phyloP scores from a whole-genome alignment of 2,797 vertebrate genomes.

The Eulemur coronatus region DNA sequence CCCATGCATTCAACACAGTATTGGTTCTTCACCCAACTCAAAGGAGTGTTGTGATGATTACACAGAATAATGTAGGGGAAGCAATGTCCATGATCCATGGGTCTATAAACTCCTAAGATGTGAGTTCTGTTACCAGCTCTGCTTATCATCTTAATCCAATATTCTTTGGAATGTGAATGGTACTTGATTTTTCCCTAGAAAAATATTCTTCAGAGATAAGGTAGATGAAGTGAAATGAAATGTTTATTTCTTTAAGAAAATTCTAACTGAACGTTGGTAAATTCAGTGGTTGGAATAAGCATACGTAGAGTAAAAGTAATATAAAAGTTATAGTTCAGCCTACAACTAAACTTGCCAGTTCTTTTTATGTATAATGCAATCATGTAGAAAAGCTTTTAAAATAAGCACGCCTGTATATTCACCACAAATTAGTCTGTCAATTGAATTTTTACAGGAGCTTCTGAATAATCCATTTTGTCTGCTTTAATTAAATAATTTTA shows the following conservation, averaged over 20 bases:
- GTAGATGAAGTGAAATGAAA: not conserved
- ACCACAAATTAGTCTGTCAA: conserved; percentile 45
- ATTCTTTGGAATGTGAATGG: not conserved
- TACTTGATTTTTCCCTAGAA: not conserved
- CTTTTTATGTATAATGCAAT: conserved; percentile 36
- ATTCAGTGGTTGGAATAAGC: not conserved
- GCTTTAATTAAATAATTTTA: conserved; percentile 63
- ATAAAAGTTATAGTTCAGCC: conserved; percentile 45
- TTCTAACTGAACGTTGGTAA: not conserved
- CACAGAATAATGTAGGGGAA: not conserved
- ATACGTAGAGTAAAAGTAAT: conserved; percentile 26
- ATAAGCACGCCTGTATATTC: conserved; percentile 48
- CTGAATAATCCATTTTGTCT: conserved; percentile 62
- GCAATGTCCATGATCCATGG: not conserved
- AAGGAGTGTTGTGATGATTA: not conserved
- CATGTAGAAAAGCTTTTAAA: conserved; percentile 49
- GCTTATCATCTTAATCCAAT: not conserved
- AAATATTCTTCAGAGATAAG: conserved; percentile 1
- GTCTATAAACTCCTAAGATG: not conserved
- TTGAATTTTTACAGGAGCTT: conserved; percentile 14
- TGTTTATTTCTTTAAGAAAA: conserved; percentile 48
- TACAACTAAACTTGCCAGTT: conserved; percentile 22
- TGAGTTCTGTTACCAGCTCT: not conserved
- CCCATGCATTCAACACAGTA: not conserved
- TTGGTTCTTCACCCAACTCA: not conserved